Conservation (phyloP, 2,888 invertebrate genomes). For the Philereme transversata region DNA sequence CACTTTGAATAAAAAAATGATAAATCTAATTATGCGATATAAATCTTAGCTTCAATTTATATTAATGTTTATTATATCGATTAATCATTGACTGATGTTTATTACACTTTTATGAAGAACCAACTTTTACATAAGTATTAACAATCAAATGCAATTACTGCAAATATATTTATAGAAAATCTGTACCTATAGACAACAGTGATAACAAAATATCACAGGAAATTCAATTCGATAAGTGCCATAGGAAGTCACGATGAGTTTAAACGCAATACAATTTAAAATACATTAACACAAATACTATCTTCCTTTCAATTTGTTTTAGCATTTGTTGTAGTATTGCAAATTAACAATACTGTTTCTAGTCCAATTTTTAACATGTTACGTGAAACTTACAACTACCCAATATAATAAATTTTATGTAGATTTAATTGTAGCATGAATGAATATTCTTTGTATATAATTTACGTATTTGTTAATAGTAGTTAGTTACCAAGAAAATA, state of each 20-base stretch:
- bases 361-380: slow-evolving; percentile 35
- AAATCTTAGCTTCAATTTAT: neutral
- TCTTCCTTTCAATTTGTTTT: slow-evolving; percentile 28
- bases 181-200: slow-evolving; percentile 1
- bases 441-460: slow-evolving; percentile 15
- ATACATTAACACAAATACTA: neutral
- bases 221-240: slow-evolving; percentile 35
- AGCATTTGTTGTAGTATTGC: slow-evolving; percentile 32
- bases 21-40: neutral
- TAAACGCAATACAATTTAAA: slow-evolving; percentile 18
- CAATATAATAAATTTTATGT: slow-evolving; percentile 16
- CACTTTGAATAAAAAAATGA: too few relatives aligned
- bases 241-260: slow-evolving; percentile 23
- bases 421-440: slow-evolving; percentile 9
- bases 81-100: slow-evolving; percentile 16
- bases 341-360: slow-evolving; percentile 35
- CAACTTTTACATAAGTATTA: slow-evolving; percentile 14
- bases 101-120: slow-evolving; percentile 10
- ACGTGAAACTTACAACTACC: slow-evolving; percentile 6
- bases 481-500: slow-evolving; percentile 19
- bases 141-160: slow-evolving; percentile 4
- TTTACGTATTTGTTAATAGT: slow-evolving; percentile 17
- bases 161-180: slow-evolving; percentile 18
- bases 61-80: neutral
- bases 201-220: slow-evolving; percentile 29